Percentiles rank a stretch among this genome's conserved stretches.
Evolutionary conservation across 1,140 invertebrate genomes (phyloP).

Genomic region (Steinernema feltiae): DNA sequence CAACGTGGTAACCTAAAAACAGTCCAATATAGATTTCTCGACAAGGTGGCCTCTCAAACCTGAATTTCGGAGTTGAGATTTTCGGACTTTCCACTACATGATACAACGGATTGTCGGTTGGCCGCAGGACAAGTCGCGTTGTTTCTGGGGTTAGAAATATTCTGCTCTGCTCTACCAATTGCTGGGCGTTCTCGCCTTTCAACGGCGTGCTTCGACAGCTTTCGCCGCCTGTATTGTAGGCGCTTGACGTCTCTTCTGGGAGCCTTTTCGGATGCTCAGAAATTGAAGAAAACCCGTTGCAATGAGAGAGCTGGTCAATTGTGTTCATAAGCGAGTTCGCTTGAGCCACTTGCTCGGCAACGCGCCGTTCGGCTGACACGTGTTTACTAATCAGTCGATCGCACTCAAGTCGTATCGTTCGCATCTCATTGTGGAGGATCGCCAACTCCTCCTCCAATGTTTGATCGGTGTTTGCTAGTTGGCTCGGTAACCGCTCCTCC

Average conservation of each 20-base stretch:
- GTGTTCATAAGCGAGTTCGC: slow-evolving; percentile 36
- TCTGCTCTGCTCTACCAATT: slow-evolving; percentile 42
- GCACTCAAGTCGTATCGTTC: slow-evolving; percentile 63
- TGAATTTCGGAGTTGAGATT: slow-evolving; percentile 54
- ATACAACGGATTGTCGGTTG: slow-evolving; percentile 35
- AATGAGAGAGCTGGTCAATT: slow-evolving; percentile 25
- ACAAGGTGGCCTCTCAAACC: slow-evolving; percentile 40
- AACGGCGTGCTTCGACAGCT: slow-evolving; percentile 70
- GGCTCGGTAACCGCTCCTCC: neutral
- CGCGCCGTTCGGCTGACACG: slow-evolving; percentile 25
- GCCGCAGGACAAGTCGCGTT: neutral
- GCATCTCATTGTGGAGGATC: slow-evolving; percentile 63
- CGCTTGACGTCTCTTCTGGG: slow-evolving; percentile 67
- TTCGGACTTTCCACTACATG: slow-evolving; percentile 54
- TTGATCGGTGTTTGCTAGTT: slow-evolving; percentile 46
- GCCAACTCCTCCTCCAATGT: slow-evolving; percentile 62
- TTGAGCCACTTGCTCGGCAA: slow-evolving; percentile 31
- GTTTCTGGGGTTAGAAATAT: neutral
- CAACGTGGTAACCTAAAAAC: slow-evolving; percentile 7
- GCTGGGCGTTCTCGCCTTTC: slow-evolving; percentile 63
- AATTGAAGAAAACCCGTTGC: slow-evolving; percentile 33
- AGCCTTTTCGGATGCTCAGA: slow-evolving; percentile 32
- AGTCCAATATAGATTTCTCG: slow-evolving; percentile 36
- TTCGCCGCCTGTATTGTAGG: slow-evolving; percentile 71
- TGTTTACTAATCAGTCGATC: slow-evolving; percentile 56